A percentile compares a stretch with the other conserved stretches of the same genome.
Evolutionary conservation across 2,888 invertebrate species (phyloP).

Genomic region (Brachylomia viminalis): DNA sequence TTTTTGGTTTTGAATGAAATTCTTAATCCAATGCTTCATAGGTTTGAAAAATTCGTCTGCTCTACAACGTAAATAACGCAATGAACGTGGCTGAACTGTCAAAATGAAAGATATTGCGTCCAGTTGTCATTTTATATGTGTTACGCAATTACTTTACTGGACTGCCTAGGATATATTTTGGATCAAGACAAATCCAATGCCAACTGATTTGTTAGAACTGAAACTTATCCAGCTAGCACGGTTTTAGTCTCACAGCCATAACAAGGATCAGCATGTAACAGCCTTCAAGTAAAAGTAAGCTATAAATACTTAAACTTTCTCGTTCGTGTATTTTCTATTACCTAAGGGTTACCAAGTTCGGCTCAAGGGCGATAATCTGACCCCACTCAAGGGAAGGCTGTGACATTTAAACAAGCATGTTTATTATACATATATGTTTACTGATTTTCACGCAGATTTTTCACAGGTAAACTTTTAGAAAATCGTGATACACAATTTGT

Average conservation of each 20-base stretch:
- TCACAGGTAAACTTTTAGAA: constrained; percentile 29
- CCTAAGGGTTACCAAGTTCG: constrained; percentile 43
- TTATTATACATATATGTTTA: constrained; percentile 20
- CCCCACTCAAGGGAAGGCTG: constrained; percentile 64
- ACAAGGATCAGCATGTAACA: not conserved
- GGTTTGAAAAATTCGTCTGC: no score
- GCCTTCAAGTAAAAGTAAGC: constrained; percentile 10
- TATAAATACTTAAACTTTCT: constrained; percentile 48
- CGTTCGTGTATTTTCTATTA: constrained; percentile 41
- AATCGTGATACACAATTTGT: constrained; percentile 23
- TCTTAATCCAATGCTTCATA: no score
- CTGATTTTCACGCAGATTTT: constrained; percentile 43
- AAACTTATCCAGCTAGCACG: not conserved
- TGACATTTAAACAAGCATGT: constrained; percentile 58
- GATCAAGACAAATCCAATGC: not conserved
- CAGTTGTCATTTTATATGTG: no score
- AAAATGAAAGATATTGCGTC: no score
- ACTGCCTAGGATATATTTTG: not conserved
- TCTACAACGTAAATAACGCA: no score
- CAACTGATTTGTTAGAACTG: not conserved
- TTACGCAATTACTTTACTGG: no score
- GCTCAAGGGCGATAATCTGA: constrained; percentile 49
- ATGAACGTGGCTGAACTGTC: no score
- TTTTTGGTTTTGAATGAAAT: no score
- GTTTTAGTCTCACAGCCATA: not conserved